These are phyloP conservation scores for Thryonomys swinderianus DNA, from an alignment of 2,113 vertebrate species.

Conservation along the genomic window DNA sequence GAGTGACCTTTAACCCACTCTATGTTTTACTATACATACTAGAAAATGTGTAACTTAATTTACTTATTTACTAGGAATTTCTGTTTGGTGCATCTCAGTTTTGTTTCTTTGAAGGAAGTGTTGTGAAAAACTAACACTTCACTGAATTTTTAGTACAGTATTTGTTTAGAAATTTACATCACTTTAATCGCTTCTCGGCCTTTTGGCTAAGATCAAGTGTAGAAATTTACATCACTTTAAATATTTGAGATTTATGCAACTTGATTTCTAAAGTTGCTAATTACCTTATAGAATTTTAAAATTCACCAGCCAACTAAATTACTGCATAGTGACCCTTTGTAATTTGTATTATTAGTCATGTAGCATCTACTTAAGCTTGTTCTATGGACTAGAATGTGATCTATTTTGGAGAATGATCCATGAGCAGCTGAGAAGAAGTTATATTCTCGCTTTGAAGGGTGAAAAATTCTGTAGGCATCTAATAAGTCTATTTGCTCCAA, in stretches of 20 bases:
- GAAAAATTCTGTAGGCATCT: too few species aligned
- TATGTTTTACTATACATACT: not conserved
- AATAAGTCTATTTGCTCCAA: too few species aligned
- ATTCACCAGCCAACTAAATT: not conserved
- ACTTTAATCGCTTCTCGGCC: too few species aligned
- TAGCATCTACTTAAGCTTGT: too few species aligned
- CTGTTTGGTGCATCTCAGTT: constrained; percentile 36
- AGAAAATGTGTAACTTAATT: constrained; percentile 53
- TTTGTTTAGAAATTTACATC: constrained; percentile 39
- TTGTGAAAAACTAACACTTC: constrained; percentile 45
- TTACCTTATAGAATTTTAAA: not conserved
- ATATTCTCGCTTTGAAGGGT: too few species aligned
- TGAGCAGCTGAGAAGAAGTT: too few species aligned
- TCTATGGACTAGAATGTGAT: too few species aligned
- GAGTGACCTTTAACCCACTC: constrained; percentile 24
- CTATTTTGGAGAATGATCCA: too few species aligned
- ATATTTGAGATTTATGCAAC: not conserved
- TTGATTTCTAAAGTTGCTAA: constrained; percentile 30
- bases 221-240: constrained; percentile 50
- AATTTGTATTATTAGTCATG: not conserved
- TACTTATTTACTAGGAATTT: constrained; percentile 62
- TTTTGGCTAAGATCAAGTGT: too few species aligned
- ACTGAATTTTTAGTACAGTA: constrained; percentile 39
- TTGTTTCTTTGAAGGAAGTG: constrained; percentile 57
- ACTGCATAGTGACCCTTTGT: not conserved